Conservation (phyloP, 2,113 vertebrate genomes). For the Leptobrachium ailaonicum region DNA sequence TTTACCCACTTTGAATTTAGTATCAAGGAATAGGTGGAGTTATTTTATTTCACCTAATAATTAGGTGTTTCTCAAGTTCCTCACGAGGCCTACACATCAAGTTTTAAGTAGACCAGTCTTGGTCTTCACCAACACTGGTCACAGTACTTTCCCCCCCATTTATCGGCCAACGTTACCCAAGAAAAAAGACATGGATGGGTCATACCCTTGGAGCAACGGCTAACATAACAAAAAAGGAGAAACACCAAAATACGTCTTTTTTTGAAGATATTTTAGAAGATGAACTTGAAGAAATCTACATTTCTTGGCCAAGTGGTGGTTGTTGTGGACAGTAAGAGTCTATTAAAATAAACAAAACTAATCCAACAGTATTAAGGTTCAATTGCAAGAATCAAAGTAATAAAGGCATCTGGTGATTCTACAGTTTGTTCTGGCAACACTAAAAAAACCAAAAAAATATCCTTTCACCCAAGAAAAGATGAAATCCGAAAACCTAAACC, state of each 20-base stretch:
- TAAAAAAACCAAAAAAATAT: not conserved
- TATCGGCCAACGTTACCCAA: too few relatives aligned
- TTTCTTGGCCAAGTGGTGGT: too few relatives aligned
- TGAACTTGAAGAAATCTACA: too few relatives aligned
- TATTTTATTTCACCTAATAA: not conserved
- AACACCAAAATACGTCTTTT: too few relatives aligned
- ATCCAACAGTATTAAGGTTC: not conserved
- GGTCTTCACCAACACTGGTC: too few relatives aligned
- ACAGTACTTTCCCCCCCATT: too few relatives aligned
- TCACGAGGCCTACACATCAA: not conserved
- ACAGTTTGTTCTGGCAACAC: slow-evolving; percentile 2
- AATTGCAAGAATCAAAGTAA: not conserved
- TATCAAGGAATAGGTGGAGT: not conserved
- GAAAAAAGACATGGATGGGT: too few relatives aligned
- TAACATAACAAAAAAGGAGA: too few relatives aligned
- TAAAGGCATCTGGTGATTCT: slow-evolving; percentile 37
- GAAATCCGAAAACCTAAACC: not conserved
- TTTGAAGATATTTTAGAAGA: too few relatives aligned
- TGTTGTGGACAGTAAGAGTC: too few relatives aligned
- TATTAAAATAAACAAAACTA: not conserved
- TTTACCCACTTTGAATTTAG: slow-evolving; percentile 22
- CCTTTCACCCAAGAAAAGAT: not conserved
- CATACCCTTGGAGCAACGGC: too few relatives aligned
- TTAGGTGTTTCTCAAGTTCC: not conserved
- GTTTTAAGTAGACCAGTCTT: too few relatives aligned